These are phyloP conservation scores for Folsomia candida DNA, from an alignment of 2,888 invertebrate species.

Conservation along the genomic window DNA sequence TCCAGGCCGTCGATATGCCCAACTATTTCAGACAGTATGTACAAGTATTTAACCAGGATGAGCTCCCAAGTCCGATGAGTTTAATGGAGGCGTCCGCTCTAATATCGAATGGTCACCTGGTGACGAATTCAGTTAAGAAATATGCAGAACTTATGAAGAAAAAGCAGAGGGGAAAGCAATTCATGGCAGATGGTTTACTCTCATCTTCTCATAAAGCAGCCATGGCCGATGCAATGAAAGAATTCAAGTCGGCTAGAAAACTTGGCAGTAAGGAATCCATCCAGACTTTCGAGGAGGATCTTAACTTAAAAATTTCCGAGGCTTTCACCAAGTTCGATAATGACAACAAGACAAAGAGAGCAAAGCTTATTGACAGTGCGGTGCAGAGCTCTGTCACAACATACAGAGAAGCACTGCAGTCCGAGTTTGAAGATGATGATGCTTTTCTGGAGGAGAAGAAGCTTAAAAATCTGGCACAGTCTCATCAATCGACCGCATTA, in stretches of 20 bases:
- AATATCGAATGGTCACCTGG: background rate
- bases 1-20: constrained; percentile 16
- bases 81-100: constrained; percentile 16
- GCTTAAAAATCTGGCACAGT: background rate
- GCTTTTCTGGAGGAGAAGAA: constrained; percentile 13
- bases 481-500: background rate
- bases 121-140: background rate
- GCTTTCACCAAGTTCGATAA: background rate
- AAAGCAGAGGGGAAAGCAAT: constrained; percentile 2
- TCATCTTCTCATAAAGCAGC: background rate
- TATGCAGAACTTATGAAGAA: constrained; percentile 21
- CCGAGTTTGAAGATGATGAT: constrained; percentile 12
- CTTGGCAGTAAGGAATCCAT: constrained; percentile 9
- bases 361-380: background rate
- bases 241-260: constrained; percentile 5
- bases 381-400: background rate
- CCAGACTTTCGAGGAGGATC: background rate
- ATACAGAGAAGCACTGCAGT: constrained; percentile 5
- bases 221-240: background rate
- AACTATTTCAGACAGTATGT: constrained; percentile 19
- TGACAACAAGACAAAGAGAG: constrained; percentile 10
- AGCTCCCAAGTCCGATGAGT: constrained; percentile 1
- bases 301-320: background rate
- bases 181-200: background rate
- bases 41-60: constrained; percentile 23